phyloP scores from a whole-genome alignment of 2,113 vertebrate genomes.

The Saimiri boliviensis region DNA sequence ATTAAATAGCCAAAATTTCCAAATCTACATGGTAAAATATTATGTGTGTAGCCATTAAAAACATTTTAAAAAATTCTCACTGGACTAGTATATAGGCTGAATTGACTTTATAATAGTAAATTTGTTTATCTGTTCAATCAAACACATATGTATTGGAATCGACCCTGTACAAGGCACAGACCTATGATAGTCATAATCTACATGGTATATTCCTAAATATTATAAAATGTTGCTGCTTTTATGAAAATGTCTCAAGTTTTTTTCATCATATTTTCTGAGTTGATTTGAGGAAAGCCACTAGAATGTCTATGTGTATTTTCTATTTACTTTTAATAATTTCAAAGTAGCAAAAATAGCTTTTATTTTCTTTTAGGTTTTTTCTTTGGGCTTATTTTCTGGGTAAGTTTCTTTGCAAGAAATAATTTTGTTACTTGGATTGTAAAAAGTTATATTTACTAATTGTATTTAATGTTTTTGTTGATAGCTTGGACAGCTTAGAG shows the following conservation, averaged over 20 bases:
- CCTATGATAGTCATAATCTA: neutral
- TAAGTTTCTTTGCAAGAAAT: neutral
- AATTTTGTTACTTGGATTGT: neutral
- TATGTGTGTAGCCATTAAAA: neutral
- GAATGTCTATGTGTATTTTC: neutral
- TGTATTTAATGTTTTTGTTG: neutral
- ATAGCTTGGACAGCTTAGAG: neutral
- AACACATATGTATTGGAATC: neutral
- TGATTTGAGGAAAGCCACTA: neutral
- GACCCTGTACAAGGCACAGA: neutral
- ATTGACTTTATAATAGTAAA: neutral
- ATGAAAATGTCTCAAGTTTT: neutral
- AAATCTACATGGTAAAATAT: neutral
- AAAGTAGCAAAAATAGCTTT: neutral
- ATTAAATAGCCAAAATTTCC: neutral
- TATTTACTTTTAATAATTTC: conserved; percentile 27
- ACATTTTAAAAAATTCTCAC: neutral
- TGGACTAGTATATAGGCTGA: neutral
- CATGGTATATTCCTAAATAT: neutral
- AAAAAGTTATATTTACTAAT: neutral
- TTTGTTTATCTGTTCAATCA: neutral
- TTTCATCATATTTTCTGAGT: neutral
- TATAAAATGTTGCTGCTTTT: neutral
- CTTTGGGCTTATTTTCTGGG: neutral
- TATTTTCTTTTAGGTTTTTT: neutral